A percentile compares a stretch with the other conserved stretches of the same genome.
Conservation (phyloP, 2,113 vertebrate genomes). For the Ageneiosus marmoratus region DNA sequence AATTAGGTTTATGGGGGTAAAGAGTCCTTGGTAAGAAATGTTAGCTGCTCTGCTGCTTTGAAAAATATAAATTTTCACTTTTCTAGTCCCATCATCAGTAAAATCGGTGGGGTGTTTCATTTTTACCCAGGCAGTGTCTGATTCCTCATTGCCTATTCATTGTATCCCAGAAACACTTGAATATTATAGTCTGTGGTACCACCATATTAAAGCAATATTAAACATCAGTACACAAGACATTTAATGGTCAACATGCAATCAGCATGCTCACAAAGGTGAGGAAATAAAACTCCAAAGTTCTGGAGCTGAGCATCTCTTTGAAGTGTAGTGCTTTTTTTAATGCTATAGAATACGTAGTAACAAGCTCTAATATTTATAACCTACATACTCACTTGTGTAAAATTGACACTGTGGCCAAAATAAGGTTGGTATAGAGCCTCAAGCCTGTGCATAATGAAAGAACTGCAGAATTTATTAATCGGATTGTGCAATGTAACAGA, state of each 20-base stretch:
- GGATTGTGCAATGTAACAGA: too few species aligned
- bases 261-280: not conserved
- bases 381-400: not conserved
- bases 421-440: too few species aligned
- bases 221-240: not conserved
- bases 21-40: not conserved
- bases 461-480: too few species aligned
- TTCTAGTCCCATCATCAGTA: not conserved
- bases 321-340: not conserved
- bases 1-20: not conserved
- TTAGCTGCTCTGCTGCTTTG: not conserved
- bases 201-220: not conserved
- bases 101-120: not conserved
- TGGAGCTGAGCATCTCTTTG: not conserved
- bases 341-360: not conserved
- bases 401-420: not conserved
- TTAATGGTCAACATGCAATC: not conserved
- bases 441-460: too few species aligned
- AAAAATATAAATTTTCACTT: not conserved
- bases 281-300: not conserved
- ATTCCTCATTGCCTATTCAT: not conserved
- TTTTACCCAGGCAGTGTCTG: not conserved
- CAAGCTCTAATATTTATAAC: not conserved
- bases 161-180: not conserved
- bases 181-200: not conserved